Evolutionary conservation across 1,140 invertebrate genomes (phyloP), one percentile per base, ranked within the genome.

Genomic region (Wasmannia auropunctata): DNA sequence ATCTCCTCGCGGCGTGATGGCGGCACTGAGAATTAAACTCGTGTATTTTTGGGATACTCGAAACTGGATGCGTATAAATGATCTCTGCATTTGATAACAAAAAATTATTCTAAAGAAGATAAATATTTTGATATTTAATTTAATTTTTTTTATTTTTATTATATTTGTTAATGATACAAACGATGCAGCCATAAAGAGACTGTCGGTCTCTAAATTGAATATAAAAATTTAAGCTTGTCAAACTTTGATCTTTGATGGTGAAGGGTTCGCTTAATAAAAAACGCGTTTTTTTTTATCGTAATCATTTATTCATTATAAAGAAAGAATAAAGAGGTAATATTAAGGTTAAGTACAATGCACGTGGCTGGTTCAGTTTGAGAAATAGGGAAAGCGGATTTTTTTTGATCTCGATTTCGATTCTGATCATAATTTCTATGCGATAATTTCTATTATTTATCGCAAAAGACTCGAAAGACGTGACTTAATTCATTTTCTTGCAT

Each of bases 331-430:
- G 51, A 80, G 83, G 51, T 87, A 83, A 83, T 79, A 87, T 85
- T 83, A 83, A 86, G 51, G 84, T 75, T 80, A 90, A 85, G 83
- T 88, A 91, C 88, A 91, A 92, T 88, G 79, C 37, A 90, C 84
- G 67, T 65, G 37, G 49, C 16, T 76, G 74, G 37, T 81, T 76
- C 43, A 49, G 8, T 63, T 87, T 51, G 54, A 62, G 69, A 86
- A 86, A 86, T 25, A 75, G 11, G 22, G 7, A 76, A 31, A 43
- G 25, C 58, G 6, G 74, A 25, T 63, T 54, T 54, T 54, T 49
- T 54, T 54, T 49, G 16, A 74, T 74, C 63, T 76, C 43, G 5
- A 56, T 56, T 51, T 49, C 58, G 54, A 69, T 11, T 4, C 28
- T 14, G 19, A 46, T 67, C 8, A 11, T 25, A 37, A 54, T 54